A percentile compares a stretch with the other conserved stretches of the same genome.
These are phyloP conservation scores for Pseudeuparius sepicola DNA, from an alignment of 2,888 invertebrate species.

Conservation along the genomic window DNA sequence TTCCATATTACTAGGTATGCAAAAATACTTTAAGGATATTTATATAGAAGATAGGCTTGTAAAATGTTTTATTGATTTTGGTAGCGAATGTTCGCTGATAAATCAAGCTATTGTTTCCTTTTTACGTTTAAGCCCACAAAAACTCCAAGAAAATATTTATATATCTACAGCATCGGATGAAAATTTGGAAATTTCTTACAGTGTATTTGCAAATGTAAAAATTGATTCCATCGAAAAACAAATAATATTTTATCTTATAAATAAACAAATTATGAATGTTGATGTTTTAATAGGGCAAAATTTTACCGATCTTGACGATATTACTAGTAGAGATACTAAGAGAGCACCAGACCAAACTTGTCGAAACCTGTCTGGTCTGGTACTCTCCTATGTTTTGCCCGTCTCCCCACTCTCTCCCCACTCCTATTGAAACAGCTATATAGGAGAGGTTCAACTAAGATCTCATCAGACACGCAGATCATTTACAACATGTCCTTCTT, in stretches of 20 bases:
- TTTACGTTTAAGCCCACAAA: slow-evolving; percentile 6
- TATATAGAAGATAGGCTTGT: slow-evolving; percentile 6
- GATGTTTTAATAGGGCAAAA: too few relatives aligned
- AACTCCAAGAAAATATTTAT: slow-evolving; percentile 6
- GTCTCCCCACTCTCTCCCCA: too few relatives aligned
- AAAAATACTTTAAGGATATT: slow-evolving; percentile 11
- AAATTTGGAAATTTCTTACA: slow-evolving; percentile 4
- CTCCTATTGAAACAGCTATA: too few relatives aligned
- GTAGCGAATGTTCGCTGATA: slow-evolving; percentile 10
- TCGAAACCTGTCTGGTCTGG: too few relatives aligned
- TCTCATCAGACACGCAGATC: too few relatives aligned
- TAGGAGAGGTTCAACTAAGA: too few relatives aligned
- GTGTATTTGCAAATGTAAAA: slow-evolving; percentile 7
- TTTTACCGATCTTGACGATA: slow-evolving; percentile 10
- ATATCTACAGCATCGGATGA: slow-evolving; percentile 8
- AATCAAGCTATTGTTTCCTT: slow-evolving; percentile 5
- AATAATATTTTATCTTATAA: slow-evolving; percentile 10
- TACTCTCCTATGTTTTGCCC: too few relatives aligned
- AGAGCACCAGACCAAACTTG: too few relatives aligned
- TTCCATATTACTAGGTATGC: too few relatives aligned
- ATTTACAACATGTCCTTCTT: too few relatives aligned
- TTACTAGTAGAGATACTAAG: too few relatives aligned
- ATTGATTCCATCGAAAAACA: slow-evolving; percentile 6
- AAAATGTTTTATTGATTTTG: slow-evolving; percentile 11
- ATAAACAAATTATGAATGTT: too few relatives aligned